phyloP scores from a whole-genome alignment of 2,797 vertebrate genomes.

The Chiroxiphia lanceolata region DNA sequence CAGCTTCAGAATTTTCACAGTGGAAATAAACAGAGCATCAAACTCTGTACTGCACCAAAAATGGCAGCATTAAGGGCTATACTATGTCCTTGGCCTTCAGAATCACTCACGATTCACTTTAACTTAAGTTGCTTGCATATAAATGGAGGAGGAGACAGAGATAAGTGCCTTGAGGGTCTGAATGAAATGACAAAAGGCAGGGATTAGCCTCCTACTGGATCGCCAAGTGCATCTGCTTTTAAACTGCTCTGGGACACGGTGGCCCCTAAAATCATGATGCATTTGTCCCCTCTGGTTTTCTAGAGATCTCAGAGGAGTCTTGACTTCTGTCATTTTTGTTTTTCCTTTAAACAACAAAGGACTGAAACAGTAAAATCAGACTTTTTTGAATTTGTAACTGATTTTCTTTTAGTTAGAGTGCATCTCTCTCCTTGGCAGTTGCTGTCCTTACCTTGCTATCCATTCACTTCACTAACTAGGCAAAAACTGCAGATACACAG shows the following conservation, averaged over 20 bases:
- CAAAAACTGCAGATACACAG: neutral
- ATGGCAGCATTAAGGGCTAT: neutral
- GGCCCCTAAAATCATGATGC: neutral
- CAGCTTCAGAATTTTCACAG: neutral
- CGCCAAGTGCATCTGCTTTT: neutral
- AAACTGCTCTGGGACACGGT: neutral
- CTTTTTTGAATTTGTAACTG: neutral
- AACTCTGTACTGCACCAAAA: neutral
- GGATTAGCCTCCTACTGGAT: neutral
- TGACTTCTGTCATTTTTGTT: neutral
- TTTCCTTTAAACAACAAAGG: neutral
- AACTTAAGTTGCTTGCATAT: neutral
- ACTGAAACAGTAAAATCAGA: neutral
- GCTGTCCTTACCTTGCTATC: neutral
- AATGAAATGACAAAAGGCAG: neutral
- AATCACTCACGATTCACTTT: neutral
- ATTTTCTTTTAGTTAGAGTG: neutral
- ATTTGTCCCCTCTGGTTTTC: neutral
- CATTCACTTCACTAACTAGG: neutral
- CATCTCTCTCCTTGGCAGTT: neutral
- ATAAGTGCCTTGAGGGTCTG: neutral
- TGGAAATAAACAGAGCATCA: neutral
- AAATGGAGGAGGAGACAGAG: neutral
- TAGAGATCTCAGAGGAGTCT: neutral
- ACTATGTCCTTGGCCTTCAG: neutral